Conservation (phyloP, 2,113 vertebrate genomes). For the Spilogale gracilis region DNA sequence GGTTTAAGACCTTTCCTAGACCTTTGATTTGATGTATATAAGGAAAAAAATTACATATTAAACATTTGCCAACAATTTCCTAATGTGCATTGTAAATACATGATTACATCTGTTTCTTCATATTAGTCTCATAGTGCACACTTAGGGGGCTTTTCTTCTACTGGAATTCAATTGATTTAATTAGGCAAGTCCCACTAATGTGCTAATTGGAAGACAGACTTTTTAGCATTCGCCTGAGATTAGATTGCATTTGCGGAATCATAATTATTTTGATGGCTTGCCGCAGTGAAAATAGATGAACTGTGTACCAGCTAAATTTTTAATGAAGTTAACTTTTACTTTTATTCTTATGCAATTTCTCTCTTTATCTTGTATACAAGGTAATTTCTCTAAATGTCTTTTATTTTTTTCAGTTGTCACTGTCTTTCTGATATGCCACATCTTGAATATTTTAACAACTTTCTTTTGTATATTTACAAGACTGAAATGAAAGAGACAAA, state of each 20-base stretch:
- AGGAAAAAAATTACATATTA: constrained; percentile 57
- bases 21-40: constrained; percentile 44
- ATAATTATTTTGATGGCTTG: constrained; percentile 80
- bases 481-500: constrained; percentile 43
- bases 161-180: constrained; percentile 79
- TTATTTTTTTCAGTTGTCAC: background rate
- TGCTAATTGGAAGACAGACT: constrained; percentile 76
- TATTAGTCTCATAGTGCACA: constrained; percentile 66
- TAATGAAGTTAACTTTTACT: constrained; percentile 71
- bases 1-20: constrained; percentile 46
- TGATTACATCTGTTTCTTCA: constrained; percentile 75
- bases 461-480: constrained; percentile 28
- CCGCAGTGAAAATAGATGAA: constrained; percentile 68
- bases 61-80: constrained; percentile 55
- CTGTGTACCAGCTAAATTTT: constrained; percentile 64
- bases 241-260: constrained; percentile 59
- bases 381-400: constrained; percentile 9
- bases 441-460: constrained; percentile 18
- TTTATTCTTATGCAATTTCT: constrained; percentile 55
- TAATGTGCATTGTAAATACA: constrained; percentile 63
- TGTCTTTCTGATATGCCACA: background rate
- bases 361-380: background rate
- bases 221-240: constrained; percentile 74
- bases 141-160: constrained; percentile 64
- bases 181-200: constrained; percentile 74